These are phyloP conservation scores for Vespertilio murinus DNA, from an alignment of 2,797 vertebrate genomes.

Conservation along the genomic window DNA sequence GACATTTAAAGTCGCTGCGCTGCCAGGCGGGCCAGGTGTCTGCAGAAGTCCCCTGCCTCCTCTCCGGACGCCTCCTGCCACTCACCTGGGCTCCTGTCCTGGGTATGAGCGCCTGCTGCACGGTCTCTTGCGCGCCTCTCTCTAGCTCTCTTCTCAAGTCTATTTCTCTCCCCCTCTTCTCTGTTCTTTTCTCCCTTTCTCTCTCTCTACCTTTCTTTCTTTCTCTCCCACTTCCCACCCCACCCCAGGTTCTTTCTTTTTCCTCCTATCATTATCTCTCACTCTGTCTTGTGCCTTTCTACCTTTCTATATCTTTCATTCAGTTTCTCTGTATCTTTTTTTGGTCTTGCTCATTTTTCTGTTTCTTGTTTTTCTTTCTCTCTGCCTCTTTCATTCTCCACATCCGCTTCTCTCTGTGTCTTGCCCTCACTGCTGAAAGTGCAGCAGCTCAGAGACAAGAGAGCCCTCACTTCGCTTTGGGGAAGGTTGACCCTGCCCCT, in stretches of 20 bases:
- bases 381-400: background rate
- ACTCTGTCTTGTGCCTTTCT: background rate
- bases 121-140: background rate
- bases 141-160: background rate
- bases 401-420: background rate
- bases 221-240: background rate
- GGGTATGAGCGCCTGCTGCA: conserved; percentile 82
- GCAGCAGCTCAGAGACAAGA: background rate
- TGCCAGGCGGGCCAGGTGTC: conserved; percentile 82
- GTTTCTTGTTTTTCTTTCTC: background rate
- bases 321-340: background rate
- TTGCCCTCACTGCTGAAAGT: background rate
- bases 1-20: conserved; percentile 79
- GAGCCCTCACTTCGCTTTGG: background rate
- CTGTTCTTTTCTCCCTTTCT: background rate
- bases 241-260: background rate
- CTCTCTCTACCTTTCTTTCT: background rate
- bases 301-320: too few relatives aligned
- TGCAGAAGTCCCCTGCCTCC: conserved; percentile 79
- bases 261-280: background rate
- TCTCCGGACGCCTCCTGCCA: conserved; percentile 68
- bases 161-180: background rate
- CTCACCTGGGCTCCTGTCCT: conserved; percentile 78
- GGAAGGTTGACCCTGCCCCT: background rate
- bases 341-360: background rate